Percentiles rank a stretch among this genome's conserved stretches.
Conservation (phyloP, 2,888 invertebrate species). For the Timema cristinae region DNA sequence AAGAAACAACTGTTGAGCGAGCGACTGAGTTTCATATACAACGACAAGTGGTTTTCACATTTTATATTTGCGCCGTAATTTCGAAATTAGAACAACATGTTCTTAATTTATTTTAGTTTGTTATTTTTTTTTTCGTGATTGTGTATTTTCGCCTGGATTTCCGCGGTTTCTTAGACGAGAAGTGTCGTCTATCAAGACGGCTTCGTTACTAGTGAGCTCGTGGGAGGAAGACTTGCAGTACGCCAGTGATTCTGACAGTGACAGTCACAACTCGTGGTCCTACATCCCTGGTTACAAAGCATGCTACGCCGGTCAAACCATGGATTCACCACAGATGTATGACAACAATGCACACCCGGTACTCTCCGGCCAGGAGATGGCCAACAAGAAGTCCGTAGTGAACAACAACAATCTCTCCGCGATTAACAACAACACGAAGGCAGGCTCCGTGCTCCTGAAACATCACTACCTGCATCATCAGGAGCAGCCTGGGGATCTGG, state of each 20-base stretch:
- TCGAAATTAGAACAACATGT: neutral
- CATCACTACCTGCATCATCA: slow-evolving; percentile 71
- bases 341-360: slow-evolving; percentile 60
- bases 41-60: no score
- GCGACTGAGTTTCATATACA: no score
- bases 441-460: slow-evolving; percentile 58
- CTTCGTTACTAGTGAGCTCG: slow-evolving; percentile 20
- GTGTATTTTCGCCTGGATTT: neutral
- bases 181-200: slow-evolving; percentile 24
- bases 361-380: slow-evolving; percentile 51
- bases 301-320: slow-evolving; percentile 40
- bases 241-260: slow-evolving; percentile 20
- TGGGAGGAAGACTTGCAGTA: slow-evolving; percentile 27
- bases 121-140: no score
- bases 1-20: no score
- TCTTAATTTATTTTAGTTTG: neutral
- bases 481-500: slow-evolving; percentile 66
- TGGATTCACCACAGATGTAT: slow-evolving; percentile 87
- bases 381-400: slow-evolving; percentile 51
- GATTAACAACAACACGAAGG: slow-evolving; percentile 38
- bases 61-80: neutral
- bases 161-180: neutral
- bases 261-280: neutral
- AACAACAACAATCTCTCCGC: slow-evolving; percentile 32
- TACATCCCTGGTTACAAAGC: slow-evolving; percentile 17